Base-by-base conservation (phyloP, 2,888 invertebrate species). In the Lasioglossum figueresi region DNA sequence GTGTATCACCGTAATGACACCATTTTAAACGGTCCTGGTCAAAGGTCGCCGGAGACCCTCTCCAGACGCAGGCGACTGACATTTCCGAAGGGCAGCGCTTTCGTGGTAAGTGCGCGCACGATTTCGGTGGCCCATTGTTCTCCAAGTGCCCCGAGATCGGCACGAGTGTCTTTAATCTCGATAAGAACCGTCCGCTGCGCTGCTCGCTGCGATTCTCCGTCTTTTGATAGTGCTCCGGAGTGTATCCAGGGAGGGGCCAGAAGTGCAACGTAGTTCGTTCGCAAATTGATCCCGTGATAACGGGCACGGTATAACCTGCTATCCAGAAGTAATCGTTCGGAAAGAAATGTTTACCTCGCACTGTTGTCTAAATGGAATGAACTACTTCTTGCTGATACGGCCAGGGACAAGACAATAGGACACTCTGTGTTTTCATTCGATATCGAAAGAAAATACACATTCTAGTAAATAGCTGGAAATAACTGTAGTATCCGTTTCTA, bases 11-110 rank as follows among this genome's bases (percentile, higher is more conserved):
- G 78, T 82, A 91, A 91, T 81, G 85, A 86, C 87, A 89, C 88
- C 73, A 80, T 87, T 77, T 76, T 87, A 82, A 73, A 70, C 77
- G 72, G 56, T 45, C 34, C 79, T 10, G 82, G 77, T 76, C 85
- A 74, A 82, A 89, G 82, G 77, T 86, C 79, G 59, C 66, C 37
- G 88, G 88, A 76, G 86, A 93, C 92, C 88, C 90, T 95, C 82
- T 93, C 93, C 59, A 92, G 95, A 84, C 94, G 92, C 80, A 94
- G 93, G 85, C 88, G 95, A 68, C 91, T 95, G 48, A 88, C 92
- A 59, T 95, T 95, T 91, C 95, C 95, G 16, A 95, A 95, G 84
- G 95, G 95, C 74, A 95, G 95, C 88, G 94, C 95, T 63, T 94
- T 96, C 79, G 93, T 94, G 86, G 95, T 95, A 89, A 93, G 94